These are phyloP conservation scores for Lagopus leucura DNA, from an alignment of 2,113 vertebrate species.

Conservation along the genomic window DNA sequence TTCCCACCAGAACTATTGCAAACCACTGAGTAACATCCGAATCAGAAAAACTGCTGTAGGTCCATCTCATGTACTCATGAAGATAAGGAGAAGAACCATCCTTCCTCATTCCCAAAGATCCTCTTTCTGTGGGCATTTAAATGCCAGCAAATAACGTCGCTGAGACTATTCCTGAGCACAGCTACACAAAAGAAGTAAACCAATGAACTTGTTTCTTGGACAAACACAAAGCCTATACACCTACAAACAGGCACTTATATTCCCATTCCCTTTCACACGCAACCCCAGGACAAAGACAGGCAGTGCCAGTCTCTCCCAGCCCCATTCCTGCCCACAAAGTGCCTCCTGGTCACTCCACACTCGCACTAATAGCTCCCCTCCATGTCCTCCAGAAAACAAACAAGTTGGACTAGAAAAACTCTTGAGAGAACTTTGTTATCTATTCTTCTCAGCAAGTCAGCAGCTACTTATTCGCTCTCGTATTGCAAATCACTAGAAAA, in stretches of 20 bases:
- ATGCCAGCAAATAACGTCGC: background rate
- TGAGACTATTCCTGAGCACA: background rate
- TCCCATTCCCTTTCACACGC: background rate
- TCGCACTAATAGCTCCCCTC: background rate
- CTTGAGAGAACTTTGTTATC: background rate
- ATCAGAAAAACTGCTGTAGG: background rate
- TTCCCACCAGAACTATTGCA: background rate
- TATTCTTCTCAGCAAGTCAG: background rate
- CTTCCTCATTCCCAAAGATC: background rate
- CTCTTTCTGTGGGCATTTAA: background rate
- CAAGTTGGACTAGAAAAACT: background rate
- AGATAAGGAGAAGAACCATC: background rate
- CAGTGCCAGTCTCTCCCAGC: background rate
- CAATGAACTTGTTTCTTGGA: background rate
- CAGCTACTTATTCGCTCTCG: background rate
- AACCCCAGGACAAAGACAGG: fast-evolving
- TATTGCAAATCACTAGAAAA: background rate
- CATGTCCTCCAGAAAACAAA: background rate
- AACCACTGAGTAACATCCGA: background rate
- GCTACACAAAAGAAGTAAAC: background rate
- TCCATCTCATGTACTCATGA: background rate
- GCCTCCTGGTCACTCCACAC: background rate
- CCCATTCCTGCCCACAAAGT: background rate
- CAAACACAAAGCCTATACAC: background rate
- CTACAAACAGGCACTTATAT: background rate